A percentile compares a stretch with the other conserved stretches of the same genome.
phyloP scores from a whole-genome alignment of 2,888 invertebrate genomes.

The Crioceris asparagi region DNA sequence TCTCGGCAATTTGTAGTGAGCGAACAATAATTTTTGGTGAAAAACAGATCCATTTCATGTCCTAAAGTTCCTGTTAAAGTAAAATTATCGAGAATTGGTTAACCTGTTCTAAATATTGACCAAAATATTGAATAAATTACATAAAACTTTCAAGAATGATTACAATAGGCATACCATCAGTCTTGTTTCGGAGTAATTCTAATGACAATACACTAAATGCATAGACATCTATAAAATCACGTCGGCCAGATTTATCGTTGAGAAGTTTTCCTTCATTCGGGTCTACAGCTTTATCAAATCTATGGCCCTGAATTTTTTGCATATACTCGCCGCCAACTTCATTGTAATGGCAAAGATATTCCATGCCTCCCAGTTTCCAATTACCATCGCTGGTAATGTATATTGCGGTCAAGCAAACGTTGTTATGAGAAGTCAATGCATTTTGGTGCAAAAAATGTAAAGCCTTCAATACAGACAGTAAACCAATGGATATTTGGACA shows the following conservation, averaged over 20 bases:
- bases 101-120: too few relatives aligned
- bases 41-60: too few relatives aligned
- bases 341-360: slow-evolving; percentile 60
- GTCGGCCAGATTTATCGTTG: slow-evolving; percentile 38
- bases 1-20: too few relatives aligned
- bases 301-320: slow-evolving; percentile 49
- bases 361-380: slow-evolving; percentile 82
- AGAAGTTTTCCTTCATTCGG: slow-evolving; percentile 50
- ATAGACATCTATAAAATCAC: slow-evolving; percentile 61
- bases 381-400: slow-evolving; percentile 75
- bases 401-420: slow-evolving; percentile 66
- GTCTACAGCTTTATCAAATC: slow-evolving; percentile 63
- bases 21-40: too few relatives aligned
- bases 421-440: slow-evolving; percentile 72
- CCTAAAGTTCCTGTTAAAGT: too few relatives aligned
- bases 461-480: slow-evolving; percentile 70
- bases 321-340: slow-evolving; percentile 57
- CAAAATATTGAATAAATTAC: too few relatives aligned
- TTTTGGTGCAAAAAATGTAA: slow-evolving; percentile 76
- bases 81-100: too few relatives aligned
- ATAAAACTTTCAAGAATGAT: too few relatives aligned
- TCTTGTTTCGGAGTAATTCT: slow-evolving; percentile 55
- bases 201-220: slow-evolving; percentile 66
- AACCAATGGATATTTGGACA: slow-evolving; percentile 73
- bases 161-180: slow-evolving; percentile 47